Evolutionary conservation across 2,797 vertebrate genomes (phyloP).

Genomic region (Myotis myotis): DNA sequence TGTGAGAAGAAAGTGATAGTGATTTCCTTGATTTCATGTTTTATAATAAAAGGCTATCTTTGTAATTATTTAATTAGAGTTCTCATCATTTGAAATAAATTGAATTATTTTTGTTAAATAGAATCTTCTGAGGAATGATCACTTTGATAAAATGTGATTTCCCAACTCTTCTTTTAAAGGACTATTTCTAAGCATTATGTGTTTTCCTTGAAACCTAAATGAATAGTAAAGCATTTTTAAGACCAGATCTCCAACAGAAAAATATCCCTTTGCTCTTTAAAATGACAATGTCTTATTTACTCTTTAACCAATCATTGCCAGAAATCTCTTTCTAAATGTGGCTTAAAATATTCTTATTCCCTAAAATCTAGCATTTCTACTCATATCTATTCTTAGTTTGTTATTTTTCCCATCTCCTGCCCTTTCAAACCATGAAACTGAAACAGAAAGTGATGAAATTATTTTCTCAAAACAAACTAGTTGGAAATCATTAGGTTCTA

Average conservation of each 20-base stretch:
- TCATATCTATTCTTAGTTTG: background rate
- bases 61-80: background rate
- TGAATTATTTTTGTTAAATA: background rate
- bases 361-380: background rate
- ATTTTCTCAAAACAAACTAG: background rate
- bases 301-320: background rate
- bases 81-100: background rate
- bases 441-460: background rate
- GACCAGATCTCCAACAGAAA: background rate
- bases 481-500: background rate
- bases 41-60: background rate
- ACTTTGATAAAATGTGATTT: background rate
- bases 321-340: background rate
- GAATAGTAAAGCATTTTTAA: background rate
- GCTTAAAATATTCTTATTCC: background rate
- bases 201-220: background rate
- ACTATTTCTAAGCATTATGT: background rate
- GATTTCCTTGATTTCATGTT: background rate
- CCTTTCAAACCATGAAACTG: background rate
- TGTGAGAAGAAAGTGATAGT: background rate
- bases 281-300: background rate
- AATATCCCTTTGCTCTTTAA: background rate
- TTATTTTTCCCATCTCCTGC: background rate
- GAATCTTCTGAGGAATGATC: background rate
- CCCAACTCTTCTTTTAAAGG: background rate